phyloP scores from a whole-genome alignment of 1,140 invertebrate species.

The Drosophila mayri region DNA sequence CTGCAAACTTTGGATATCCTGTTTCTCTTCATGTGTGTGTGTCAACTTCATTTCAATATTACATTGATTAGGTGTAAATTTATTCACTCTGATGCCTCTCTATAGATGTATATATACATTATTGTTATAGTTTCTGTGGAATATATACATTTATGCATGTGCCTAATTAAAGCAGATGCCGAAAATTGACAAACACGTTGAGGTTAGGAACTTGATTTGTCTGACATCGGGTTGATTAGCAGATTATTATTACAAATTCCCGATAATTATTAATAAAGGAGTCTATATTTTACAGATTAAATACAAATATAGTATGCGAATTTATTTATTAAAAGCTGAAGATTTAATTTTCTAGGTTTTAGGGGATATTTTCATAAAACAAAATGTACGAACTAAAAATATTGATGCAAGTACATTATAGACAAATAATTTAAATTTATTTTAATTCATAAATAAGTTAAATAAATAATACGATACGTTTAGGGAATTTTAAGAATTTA shows the following conservation, averaged over 20 bases:
- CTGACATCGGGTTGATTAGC: slow-evolving; percentile 3
- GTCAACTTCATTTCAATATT: slow-evolving; percentile 72
- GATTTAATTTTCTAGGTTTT: too few species aligned
- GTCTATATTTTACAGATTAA: too few species aligned
- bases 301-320: too few species aligned
- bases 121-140: slow-evolving; percentile 8
- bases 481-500: too few species aligned
- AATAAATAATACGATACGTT: too few species aligned
- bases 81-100: slow-evolving; percentile 47
- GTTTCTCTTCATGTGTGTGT: slow-evolving; percentile 20
- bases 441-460: too few species aligned
- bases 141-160: slow-evolving; percentile 7
- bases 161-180: slow-evolving; percentile 17
- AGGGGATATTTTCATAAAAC: not conserved
- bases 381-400: too few species aligned
- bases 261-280: not conserved
- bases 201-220: slow-evolving; percentile 1
- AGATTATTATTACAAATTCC: not conserved
- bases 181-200: slow-evolving; percentile 6
- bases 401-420: too few species aligned
- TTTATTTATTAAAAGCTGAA: not conserved
- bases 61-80: slow-evolving; percentile 77
- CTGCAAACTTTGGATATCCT: slow-evolving; percentile 20
- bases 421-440: too few species aligned
- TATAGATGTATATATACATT: slow-evolving; percentile 2